These are phyloP conservation scores for Melinaea marsaeus DNA, from an alignment of 2,888 invertebrate genomes.

Conservation along the genomic window DNA sequence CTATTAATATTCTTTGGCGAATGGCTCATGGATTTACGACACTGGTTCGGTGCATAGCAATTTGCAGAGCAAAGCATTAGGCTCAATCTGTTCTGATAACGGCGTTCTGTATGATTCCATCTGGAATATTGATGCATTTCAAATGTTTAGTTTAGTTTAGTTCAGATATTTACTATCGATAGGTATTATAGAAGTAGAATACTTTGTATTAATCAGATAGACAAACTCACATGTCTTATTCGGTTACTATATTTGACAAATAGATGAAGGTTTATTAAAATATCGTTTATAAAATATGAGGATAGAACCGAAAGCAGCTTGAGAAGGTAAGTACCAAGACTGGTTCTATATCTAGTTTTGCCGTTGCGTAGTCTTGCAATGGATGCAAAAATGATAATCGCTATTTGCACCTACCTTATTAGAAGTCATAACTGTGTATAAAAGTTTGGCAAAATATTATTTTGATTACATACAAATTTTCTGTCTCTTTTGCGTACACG, in stretches of 20 bases:
- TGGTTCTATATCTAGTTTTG: constrained; percentile 42
- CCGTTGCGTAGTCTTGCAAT: constrained; percentile 28
- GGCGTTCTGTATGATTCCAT: constrained; percentile 10
- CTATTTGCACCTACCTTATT: background rate
- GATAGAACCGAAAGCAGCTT: background rate
- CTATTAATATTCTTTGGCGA: no score
- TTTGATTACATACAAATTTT: no score
- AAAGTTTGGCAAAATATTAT: no score
- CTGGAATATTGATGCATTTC: constrained; percentile 1
- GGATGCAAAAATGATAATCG: background rate
- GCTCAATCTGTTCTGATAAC: constrained; percentile 13
- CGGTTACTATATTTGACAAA: constrained; percentile 11
- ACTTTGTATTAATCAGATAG: no score
- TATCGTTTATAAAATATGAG: background rate
- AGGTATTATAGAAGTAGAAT: no score
- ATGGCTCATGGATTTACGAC: no score
- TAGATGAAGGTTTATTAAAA: background rate
- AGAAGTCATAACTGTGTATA: background rate
- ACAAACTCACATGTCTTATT: no score
- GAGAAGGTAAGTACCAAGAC: constrained; percentile 44
- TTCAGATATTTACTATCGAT: no score
- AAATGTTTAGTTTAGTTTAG: background rate
- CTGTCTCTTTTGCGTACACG: no score
- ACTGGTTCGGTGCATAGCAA: background rate
- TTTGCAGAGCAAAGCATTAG: constrained; percentile 16